These are phyloP conservation scores for Macropis europaea DNA, from an alignment of 2,888 invertebrate genomes.

Conservation along the genomic window DNA sequence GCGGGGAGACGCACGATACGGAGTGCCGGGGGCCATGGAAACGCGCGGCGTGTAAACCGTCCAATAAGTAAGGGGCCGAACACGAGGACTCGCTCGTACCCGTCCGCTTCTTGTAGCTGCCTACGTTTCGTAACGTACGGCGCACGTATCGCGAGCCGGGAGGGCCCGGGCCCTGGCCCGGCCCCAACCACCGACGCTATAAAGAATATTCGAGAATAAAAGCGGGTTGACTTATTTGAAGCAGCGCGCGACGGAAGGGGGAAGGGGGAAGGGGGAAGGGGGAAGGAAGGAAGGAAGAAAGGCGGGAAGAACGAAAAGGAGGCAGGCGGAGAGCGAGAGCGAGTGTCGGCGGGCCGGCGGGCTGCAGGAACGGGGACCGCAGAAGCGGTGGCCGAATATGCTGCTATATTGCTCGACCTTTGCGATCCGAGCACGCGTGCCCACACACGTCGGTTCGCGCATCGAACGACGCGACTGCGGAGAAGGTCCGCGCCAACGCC, in stretches of 20 bases:
- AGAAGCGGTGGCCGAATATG: conserved; percentile 72
- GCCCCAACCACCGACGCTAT: conserved; percentile 59
- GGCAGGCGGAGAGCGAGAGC: background rate
- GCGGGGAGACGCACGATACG: conserved; percentile 1
- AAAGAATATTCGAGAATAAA: conserved; percentile 77
- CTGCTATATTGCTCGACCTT: conserved; percentile 74
- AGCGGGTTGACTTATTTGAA: conserved; percentile 76
- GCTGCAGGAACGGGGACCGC: conserved; percentile 49
- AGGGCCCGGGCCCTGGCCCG: conserved; percentile 32
- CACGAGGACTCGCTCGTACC: conserved; percentile 67
- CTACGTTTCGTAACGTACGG: conserved; percentile 61
- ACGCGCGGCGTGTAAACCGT: conserved; percentile 75
- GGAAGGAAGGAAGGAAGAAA: conserved; percentile 3
- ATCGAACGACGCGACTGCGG: conserved; percentile 2
- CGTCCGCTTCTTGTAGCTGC: conserved; percentile 69
- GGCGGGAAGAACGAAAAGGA: conserved; percentile 17
- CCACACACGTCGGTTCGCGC: conserved; percentile 64
- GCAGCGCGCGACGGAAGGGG: conserved; percentile 56
- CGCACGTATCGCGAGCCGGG: conserved; percentile 42
- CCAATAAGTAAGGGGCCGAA: conserved; percentile 77
- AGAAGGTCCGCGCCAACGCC: background rate
- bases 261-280: conserved; percentile 34
- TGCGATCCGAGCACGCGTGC: conserved; percentile 69
- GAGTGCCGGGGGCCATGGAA: conserved; percentile 34
- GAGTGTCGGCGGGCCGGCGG: no score